Base-by-base conservation (phyloP, 2,113 vertebrate genomes). In the Bombycilla garrulus region DNA sequence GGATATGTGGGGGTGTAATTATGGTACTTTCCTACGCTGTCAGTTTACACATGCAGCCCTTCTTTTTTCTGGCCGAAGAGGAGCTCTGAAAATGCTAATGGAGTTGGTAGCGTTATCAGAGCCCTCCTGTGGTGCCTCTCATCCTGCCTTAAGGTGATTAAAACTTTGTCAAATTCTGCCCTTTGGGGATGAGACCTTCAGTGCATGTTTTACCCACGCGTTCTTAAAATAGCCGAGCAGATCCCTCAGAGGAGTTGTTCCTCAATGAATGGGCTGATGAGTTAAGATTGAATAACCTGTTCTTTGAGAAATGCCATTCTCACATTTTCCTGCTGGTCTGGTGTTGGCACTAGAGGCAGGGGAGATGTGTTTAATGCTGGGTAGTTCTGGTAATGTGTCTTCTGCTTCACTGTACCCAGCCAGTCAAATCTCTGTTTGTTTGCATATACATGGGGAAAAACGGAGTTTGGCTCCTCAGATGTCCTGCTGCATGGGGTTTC, bases 1-100 rank as follows among this genome's bases (percentile, higher is more conserved):
- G 22, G 6, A 3, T 12, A 28, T 17, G 16, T 9, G 35, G 42
- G n/a, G 45, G 7, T 3, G 33, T 26, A 1, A 26, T 53, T 57
- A 5, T 1, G 5, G 1, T 12, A 6, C 60, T 9, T 70, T 35
- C 22, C 4, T 51, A 28, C 0, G 2, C 44, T 70, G 56, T 16
- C 4, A 2, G 0, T 67, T 51, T 47, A 4, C 11, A 61, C 35
- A 21, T 2, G 17, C 10, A 8, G 23, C 8, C 54, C 54, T 26
- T 26, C 5, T 60, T 38, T 60, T 38, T 28, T 11, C 13, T 50
- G 50, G 9, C 57, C 6, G 2, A n/a, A 40, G 48, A 20, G 50
- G 60, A 15, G 48, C 33, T 56, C 24, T 44, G 23, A 72, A 45
- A 61, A 53, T 24, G 10, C 15, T 35, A 5, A 11, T 0, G 11